Evolutionary conservation across 1,140 invertebrate species (phyloP), one percentile per base, ranked within the genome.

Genomic region (Zaprionus nigranus): DNA sequence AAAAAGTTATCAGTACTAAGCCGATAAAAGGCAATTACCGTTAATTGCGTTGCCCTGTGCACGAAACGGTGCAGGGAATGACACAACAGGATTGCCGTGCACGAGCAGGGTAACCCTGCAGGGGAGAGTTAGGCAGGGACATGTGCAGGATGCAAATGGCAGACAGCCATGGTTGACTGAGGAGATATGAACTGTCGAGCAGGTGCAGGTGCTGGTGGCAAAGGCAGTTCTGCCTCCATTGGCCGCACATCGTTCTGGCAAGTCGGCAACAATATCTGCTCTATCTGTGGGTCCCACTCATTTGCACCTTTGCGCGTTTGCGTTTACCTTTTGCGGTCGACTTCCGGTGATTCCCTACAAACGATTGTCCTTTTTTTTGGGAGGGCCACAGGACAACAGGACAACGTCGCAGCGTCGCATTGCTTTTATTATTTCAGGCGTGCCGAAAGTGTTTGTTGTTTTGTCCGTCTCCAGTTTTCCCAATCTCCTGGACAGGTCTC

Each of bases 341-440:
- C 75, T 51, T 67, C 61, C 58, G 49, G 49, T 51, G 58, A 67
- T 73, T 66, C 63, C 79, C 82, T 75, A 81, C 78, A 90, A 68
- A 90, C 85, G 85, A 82, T 75, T 85, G 85, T 90, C 75, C 75
- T 76, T 86, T 59, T 87, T 51, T 51, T 22, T n/a, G 20, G 11
- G 22, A 12, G n/a, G 38, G 36, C 38, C 30, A 36, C 51, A 34
- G 38, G 22, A 17, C 51, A 28, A 7, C 36, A 17, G 17, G 28
- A 36, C n/a, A 63, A 12, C 69, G 66, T 53, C 34, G 49, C 66
- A 57, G 54, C 72, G 49, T 66, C 69, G 85, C 79, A 87, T 87
- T 90, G 85, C 85, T 90, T 90, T 90, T 90, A 90, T 90, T 90
- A 90, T 90, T 90, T 90, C 85, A 90, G 82, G 82, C 85, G 85